These are phyloP conservation scores for Apodemia zela DNA, from an alignment of 2,888 invertebrate species.

Conservation along the genomic window DNA sequence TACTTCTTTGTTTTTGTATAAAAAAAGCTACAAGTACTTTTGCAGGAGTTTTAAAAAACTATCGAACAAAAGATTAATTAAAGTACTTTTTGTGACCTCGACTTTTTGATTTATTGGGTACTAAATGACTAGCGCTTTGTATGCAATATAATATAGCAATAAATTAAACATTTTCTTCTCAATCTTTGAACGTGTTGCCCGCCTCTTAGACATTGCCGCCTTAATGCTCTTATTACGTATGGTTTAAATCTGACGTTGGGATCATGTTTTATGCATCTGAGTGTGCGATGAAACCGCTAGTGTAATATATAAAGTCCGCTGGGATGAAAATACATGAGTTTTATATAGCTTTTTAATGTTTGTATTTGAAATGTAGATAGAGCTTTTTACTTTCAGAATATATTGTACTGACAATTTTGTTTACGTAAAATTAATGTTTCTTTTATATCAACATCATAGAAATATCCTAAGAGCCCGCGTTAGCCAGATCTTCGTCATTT, in stretches of 20 bases:
- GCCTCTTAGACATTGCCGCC: slow-evolving; percentile 47
- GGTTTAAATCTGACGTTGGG: slow-evolving; percentile 76
- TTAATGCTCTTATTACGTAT: slow-evolving; percentile 76
- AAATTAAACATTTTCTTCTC: slow-evolving; percentile 32
- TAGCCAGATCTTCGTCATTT: too few relatives aligned
- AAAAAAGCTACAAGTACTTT: too few relatives aligned
- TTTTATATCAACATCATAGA: too few relatives aligned
- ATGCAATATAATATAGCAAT: slow-evolving; percentile 11
- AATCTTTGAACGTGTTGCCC: slow-evolving; percentile 37
- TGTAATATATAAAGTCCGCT: slow-evolving; percentile 63
- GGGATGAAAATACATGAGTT: slow-evolving; percentile 15
- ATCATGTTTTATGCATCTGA: slow-evolving; percentile 79
- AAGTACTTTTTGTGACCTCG: background rate
- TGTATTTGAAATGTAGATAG: slow-evolving; percentile 9
- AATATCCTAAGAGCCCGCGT: too few relatives aligned
- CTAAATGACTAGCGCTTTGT: background rate
- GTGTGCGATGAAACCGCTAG: slow-evolving; percentile 71
- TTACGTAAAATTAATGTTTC: background rate
- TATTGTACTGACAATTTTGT: background rate
- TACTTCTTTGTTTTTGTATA: too few relatives aligned
- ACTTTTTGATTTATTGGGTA: background rate
- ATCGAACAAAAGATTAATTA: slow-evolving; percentile 6
- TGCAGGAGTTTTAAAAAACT: background rate
- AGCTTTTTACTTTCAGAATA: background rate
- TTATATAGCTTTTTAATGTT: slow-evolving; percentile 15